Conservation (phyloP, 1,140 invertebrate genomes). For the Melanaphis sacchari region DNA sequence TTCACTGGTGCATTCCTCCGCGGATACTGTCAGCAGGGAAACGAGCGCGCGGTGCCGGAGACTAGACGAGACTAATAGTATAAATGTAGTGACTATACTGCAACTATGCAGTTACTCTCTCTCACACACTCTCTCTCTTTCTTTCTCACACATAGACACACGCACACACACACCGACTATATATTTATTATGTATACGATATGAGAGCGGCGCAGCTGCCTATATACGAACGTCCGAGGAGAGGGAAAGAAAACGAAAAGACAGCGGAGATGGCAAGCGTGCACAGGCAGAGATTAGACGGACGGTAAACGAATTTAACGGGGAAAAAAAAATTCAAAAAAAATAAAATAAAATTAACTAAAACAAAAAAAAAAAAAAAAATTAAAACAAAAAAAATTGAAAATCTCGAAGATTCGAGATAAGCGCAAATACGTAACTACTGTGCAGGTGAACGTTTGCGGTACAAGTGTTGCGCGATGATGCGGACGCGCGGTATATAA, state of each 20-base stretch:
- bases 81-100: not conserved
- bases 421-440: not conserved
- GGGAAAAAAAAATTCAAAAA: too few species aligned
- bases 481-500: not conserved
- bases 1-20: conserved; percentile 30
- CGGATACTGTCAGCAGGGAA: not conserved
- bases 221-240: not conserved
- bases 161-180: too few species aligned
- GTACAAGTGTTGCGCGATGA: not conserved
- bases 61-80: conserved; percentile 6
- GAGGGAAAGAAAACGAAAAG: conserved; percentile 10
- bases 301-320: not conserved
- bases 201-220: not conserved
- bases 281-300: not conserved
- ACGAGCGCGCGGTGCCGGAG: not conserved
- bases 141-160: too few species aligned
- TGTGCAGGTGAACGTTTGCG: not conserved
- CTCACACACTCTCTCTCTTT: not conserved
- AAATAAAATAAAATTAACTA: too few species aligned
- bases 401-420: not conserved
- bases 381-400: not conserved
- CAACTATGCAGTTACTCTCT: conserved; percentile 10
- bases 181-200: not conserved
- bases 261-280: not conserved
- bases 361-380: not conserved